Evolutionary conservation across 2,888 invertebrate species (phyloP), one percentile per base, ranked within the genome.

Genomic region (Scaptomyza flava): DNA sequence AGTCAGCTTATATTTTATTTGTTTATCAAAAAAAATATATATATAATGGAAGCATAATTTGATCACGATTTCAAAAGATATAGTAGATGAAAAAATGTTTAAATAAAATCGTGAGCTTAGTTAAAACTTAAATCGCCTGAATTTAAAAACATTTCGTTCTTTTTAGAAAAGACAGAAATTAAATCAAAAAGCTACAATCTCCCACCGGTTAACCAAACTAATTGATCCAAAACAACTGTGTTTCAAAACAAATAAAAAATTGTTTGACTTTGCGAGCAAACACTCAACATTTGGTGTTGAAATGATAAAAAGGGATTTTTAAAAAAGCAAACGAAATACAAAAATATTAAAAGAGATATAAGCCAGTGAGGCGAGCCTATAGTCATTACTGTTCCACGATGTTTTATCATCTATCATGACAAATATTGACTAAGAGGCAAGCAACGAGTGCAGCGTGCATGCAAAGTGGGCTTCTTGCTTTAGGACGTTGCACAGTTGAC

Each of bases 341-440:
- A 9, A 23, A 33, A 42, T 47, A 7, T 12, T 14, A 42, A 43
- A 41, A 30, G 31, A n/a, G 14, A 51, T 45, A 14, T 34, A 23
- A 34, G 11, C 14, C 6, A 41, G 6, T 17, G n/a, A 42, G 36
- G 33, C 20, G 11, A n/a, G 45, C 14, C 27, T 38, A 33, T 54
- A 63, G 68, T 23, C 62, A 57, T 60, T 34, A 63, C 64, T 69
- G 61, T 63, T 63, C 48, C 53, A 52, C 61, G 46, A 56, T 63
- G 51, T 68, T 47, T 54, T 60, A 65, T 71, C 84, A 87, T 77
- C 77, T 87, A 79, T 79, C 68, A 75, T 57, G 56, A 27, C 51
- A 50, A 66, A 11, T 63, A 52, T 54, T 5, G 38, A 60, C n/a
- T 36, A 20, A 3, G 14, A 34, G 64, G 38, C 14, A 14, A 68